Base-by-base conservation (phyloP, 2,113 vertebrate species). In the Miniopterus natalensis region DNA sequence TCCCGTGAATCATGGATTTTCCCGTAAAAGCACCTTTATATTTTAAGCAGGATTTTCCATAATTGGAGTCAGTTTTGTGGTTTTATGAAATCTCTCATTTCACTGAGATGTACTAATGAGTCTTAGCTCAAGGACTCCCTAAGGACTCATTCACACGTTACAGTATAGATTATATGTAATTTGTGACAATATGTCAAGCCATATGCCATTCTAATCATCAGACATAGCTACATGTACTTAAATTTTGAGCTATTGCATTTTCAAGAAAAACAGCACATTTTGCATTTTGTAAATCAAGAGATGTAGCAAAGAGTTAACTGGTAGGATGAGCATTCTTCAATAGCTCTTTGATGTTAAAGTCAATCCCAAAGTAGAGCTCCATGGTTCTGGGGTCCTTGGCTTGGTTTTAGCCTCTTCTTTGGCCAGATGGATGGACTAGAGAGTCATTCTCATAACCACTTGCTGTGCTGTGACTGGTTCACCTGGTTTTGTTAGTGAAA, bases 31-130 rank as follows among this genome's bases (percentile, higher is more conserved):
- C 49, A 66, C 63, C 74, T 96, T 42, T 55, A 57, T 90, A 55
- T 95, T 94, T 88, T 63, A 92, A 93, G 74, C 53, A 66, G 71
- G 49, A 68, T 74, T 97, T 95, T 90, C 63, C 63, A 63, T 89
- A 86, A 75, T 61, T 63, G 29, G 79, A 91, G 79, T 74, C 31
- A n/a, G 55, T 74, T 84, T 84, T 55, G 74, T 71, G 75, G 53
- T 68, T 88, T 95, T 92, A 77, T 71, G 57, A 63, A 95, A 63
- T 73, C 31, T 93, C 77, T 55, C 65, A 40, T 95, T 93, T 93
- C 36, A 21, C 45, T 36, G 79, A 84, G 84, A 55, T 65, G 29
- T 20, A 47, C 78, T 89, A 86, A 92, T 75, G 92, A 95, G 40
- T 77, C 51, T 95, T 55, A 59, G 89, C 79, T 92, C 40, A 36